Evolutionary conservation across 1,140 invertebrate species (phyloP).

Genomic region (Phenacoccus solenopsis): DNA sequence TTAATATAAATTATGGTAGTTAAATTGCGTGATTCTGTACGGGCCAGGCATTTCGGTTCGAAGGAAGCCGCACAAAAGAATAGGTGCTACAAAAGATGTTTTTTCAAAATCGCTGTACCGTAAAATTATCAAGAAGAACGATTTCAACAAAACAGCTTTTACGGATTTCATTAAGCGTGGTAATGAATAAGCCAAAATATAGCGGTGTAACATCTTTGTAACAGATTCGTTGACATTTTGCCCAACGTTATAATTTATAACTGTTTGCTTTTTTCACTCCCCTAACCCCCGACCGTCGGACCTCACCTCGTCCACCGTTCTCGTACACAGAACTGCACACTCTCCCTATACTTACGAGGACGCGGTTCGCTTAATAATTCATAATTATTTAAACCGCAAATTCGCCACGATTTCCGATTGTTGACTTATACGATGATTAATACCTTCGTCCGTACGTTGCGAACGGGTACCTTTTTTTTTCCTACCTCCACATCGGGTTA

Average conservation of each 20-base stretch:
- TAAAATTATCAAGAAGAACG: constrained; percentile 15
- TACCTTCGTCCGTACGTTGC: neutral
- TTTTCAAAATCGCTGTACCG: constrained; percentile 11
- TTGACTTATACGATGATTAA: neutral
- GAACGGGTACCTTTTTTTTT: neutral
- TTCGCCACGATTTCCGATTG: constrained; percentile 9
- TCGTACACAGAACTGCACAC: too few species aligned
- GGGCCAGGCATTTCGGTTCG: neutral
- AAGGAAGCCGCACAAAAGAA: neutral
- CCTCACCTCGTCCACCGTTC: neutral
- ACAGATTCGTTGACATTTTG: constrained; percentile 17
- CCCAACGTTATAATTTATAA: constrained; percentile 16
- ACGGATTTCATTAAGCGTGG: constrained; percentile 16
- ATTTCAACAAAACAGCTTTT: constrained; percentile 17
- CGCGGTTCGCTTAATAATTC: constrained; percentile 9
- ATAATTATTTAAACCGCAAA: constrained; percentile 18
- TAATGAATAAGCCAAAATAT: constrained; percentile 17
- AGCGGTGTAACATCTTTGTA: constrained; percentile 12
- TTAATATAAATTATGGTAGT: constrained; percentile 16
- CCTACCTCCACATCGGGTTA: too few species aligned
- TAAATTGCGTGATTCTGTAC: constrained; percentile 7
- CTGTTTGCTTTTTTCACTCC: constrained; percentile 11
- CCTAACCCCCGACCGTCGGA: neutral
- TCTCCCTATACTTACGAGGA: neutral
- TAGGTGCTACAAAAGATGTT: constrained; percentile 10